Evolutionary conservation across 1,140 invertebrate species (phyloP).

Genomic region (Daktulosphaira vitifoliae): DNA sequence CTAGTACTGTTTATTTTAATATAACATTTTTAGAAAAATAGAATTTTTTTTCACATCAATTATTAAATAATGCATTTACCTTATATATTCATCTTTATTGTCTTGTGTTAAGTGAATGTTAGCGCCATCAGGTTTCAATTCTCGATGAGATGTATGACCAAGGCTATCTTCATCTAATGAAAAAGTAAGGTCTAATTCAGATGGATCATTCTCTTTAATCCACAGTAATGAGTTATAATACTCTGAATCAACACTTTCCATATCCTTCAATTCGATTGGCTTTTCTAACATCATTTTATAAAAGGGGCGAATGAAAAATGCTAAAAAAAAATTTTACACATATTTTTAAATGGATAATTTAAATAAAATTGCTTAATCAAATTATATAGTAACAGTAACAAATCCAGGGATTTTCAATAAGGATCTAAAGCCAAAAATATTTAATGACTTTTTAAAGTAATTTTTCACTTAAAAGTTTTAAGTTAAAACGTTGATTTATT

Average conservation of each 20-base stretch:
- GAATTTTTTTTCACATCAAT: background rate
- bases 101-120: slow-evolving; percentile 85
- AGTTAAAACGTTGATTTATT: too few relatives aligned
- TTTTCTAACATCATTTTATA: slow-evolving; percentile 99
- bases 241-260: slow-evolving; percentile 97
- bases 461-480: too few relatives aligned
- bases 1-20: too few relatives aligned
- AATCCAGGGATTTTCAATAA: too few relatives aligned
- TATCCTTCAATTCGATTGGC: slow-evolving; percentile 87
- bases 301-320: slow-evolving; percentile 98
- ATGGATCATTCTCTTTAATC: slow-evolving; percentile 96
- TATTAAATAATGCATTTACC: slow-evolving; percentile 48
- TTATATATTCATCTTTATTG: slow-evolving; percentile 97
- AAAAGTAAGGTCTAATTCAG: slow-evolving; percentile 88
- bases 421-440: background rate
- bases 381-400: too few relatives aligned
- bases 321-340: slow-evolving; percentile 47
- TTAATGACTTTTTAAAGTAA: too few relatives aligned
- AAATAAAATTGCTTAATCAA: background rate
- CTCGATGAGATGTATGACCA: slow-evolving; percentile 84
- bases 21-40: background rate
- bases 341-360: background rate
- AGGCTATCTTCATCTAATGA: slow-evolving; percentile 93
- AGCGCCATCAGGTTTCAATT: slow-evolving; percentile 83
- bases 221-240: slow-evolving; percentile 96